Evolutionary conservation across 2,113 vertebrate genomes (phyloP).

Genomic region (Chrysemys picta): DNA sequence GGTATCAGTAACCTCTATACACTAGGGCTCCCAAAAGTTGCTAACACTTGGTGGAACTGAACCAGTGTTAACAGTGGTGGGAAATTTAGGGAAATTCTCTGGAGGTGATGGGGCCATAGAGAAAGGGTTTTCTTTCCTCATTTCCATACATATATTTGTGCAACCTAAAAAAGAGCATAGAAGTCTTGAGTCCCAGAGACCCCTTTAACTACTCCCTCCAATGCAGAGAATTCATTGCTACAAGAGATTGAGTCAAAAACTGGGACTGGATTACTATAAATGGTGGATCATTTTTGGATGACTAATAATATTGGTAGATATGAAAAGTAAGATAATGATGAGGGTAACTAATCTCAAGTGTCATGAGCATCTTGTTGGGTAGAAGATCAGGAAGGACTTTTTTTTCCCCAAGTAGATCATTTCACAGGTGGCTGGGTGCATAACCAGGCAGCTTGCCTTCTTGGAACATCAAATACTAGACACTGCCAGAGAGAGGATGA

Average conservation of each 20-base stretch:
- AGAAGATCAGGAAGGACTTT: not conserved
- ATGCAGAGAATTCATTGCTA: not conserved
- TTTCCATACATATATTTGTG: not conserved
- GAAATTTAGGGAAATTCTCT: not conserved
- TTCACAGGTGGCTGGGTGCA: not conserved
- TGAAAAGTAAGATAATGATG: not conserved
- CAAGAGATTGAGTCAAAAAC: not conserved
- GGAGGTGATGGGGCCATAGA: not conserved
- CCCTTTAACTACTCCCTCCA: not conserved
- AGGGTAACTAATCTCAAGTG: not conserved
- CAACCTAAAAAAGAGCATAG: not conserved
- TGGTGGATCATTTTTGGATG: not conserved
- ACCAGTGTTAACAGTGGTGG: not conserved
- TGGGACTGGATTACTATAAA: not conserved
- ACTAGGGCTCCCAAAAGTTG: not conserved
- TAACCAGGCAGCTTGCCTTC: rapidly evolving
- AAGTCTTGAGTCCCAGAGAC: rapidly evolving
- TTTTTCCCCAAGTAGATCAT: not conserved
- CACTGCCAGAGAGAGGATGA: not conserved
- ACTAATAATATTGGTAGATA: not conserved
- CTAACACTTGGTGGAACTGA: not conserved
- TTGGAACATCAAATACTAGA: not conserved
- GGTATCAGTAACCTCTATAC: not conserved
- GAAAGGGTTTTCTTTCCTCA: not conserved
- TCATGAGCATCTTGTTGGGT: not conserved